A percentile compares a stretch with the other conserved stretches of the same genome.
Evolutionary conservation across 2,888 invertebrate species (phyloP).

Genomic region (Heteropelma amictum): DNA sequence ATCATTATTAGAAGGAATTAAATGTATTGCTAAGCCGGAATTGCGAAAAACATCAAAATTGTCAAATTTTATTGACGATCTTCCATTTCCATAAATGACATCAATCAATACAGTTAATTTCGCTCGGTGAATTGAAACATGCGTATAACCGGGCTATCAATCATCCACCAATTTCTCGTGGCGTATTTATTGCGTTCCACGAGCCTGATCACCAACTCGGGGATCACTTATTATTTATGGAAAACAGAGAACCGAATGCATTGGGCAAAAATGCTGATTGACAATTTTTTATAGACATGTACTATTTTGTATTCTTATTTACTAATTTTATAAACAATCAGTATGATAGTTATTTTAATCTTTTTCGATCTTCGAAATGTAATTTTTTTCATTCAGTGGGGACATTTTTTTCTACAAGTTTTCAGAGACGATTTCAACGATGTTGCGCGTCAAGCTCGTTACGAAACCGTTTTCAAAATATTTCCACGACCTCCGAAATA

Average conservation of each 20-base stretch:
- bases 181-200: conserved; percentile 37
- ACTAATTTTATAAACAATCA: too few relatives aligned
- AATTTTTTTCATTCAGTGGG: too few relatives aligned
- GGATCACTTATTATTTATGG: conserved; percentile 42
- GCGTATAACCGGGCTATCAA: conserved; percentile 14
- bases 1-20: conserved; percentile 1
- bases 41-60: background rate
- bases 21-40: background rate
- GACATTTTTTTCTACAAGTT: too few relatives aligned
- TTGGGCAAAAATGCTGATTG: background rate
- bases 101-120: conserved; percentile 36
- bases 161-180: background rate
- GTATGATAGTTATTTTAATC: too few relatives aligned
- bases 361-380: too few relatives aligned
- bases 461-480: too few relatives aligned
- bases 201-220: conserved; percentile 29
- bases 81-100: background rate
- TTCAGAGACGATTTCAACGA: too few relatives aligned
- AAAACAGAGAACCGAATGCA: conserved; percentile 12
- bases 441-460: too few relatives aligned
- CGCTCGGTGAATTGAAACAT: conserved; percentile 37
- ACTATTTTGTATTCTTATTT: background rate
- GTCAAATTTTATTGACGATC: conserved; percentile 8
- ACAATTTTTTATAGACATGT: conserved; percentile 2
- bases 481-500: too few relatives aligned